These are phyloP conservation scores for Cinclus mexicanus DNA, from an alignment of 2,113 vertebrate species.

Conservation along the genomic window DNA sequence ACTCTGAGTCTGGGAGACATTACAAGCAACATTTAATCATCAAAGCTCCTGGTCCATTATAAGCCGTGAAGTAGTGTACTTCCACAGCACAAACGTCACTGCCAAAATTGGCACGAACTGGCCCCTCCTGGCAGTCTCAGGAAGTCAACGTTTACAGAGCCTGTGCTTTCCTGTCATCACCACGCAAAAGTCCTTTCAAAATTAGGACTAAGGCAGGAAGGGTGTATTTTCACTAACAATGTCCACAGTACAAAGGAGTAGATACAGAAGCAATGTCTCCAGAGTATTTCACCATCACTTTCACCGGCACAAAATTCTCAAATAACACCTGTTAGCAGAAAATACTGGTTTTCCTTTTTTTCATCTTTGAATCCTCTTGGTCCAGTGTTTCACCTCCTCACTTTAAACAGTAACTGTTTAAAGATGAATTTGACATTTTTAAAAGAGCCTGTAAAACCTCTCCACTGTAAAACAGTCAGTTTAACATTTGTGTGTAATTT, in stretches of 20 bases:
- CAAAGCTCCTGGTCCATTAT: not conserved
- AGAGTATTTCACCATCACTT: not conserved
- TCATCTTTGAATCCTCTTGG: not conserved
- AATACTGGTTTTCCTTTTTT: not conserved
- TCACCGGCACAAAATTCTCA: not conserved
- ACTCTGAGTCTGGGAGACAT: not conserved
- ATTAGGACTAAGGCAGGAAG: conserved; percentile 4
- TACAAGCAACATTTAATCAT: not conserved
- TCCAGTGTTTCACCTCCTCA: not conserved
- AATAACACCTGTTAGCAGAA: conserved; percentile 19
- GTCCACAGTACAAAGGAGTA: not conserved
- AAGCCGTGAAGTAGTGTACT: not conserved
- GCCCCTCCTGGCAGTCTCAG: conserved; percentile 4
- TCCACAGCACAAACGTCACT: not conserved
- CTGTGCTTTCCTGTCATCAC: not conserved
- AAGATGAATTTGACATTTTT: conserved; percentile 27
- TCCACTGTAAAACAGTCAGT: conserved; percentile 1
- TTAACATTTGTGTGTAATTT: conserved; percentile 45
- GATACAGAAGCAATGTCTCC: not conserved
- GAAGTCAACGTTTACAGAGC: not conserved
- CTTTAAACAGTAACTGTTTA: conserved; percentile 34
- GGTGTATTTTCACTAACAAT: conserved; percentile 18
- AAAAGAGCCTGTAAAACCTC: conserved; percentile 41
- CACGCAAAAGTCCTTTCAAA: conserved; percentile 13
- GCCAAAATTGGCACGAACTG: not conserved